Percentiles rank a stretch among this genome's conserved stretches.
Evolutionary conservation across 2,113 vertebrate genomes (phyloP).

Genomic region (Perognathus longimembris): DNA sequence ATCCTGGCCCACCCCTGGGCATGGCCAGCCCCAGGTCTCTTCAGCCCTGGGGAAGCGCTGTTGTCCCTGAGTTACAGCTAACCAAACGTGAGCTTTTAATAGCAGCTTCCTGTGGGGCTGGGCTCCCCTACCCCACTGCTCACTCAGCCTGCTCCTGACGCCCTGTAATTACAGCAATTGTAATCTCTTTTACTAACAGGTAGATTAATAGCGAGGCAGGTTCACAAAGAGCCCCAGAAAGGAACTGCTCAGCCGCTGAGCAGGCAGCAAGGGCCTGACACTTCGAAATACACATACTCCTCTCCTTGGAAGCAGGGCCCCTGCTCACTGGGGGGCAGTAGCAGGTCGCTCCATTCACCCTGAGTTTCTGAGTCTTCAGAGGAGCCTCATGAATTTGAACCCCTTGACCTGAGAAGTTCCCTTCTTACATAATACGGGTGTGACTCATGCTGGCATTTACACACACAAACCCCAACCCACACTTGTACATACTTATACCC

Average conservation of each 20-base stretch:
- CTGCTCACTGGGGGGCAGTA: not conserved
- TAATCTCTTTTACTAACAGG: conserved; percentile 83
- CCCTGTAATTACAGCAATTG: conserved; percentile 81
- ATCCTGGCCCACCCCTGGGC: not conserved
- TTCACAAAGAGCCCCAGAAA: conserved; percentile 79
- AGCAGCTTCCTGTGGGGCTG: conserved; percentile 71
- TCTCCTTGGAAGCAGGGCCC: not conserved
- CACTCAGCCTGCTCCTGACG: conserved; percentile 60
- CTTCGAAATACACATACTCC: not conserved
- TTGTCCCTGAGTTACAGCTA: not conserved
- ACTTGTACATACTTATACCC: not conserved
- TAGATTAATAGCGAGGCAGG: conserved; percentile 82
- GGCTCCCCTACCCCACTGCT: conserved; percentile 21
- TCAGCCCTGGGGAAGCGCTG: not conserved
- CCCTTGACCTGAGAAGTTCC: not conserved
- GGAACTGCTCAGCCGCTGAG: conserved; percentile 63
- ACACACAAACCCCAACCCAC: not conserved
- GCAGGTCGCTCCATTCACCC: not conserved
- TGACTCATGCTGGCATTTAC: not conserved
- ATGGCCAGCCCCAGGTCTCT: not conserved
- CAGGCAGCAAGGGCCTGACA: conserved; percentile 13
- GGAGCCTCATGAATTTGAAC: not conserved
- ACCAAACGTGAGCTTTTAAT: conserved; percentile 52
- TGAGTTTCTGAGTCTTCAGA: not conserved
- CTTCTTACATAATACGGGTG: not conserved